A percentile compares a stretch with the other conserved stretches of the same genome.
phyloP scores from a whole-genome alignment of 1,140 invertebrate species.

The Sesamia nonagrioides region DNA sequence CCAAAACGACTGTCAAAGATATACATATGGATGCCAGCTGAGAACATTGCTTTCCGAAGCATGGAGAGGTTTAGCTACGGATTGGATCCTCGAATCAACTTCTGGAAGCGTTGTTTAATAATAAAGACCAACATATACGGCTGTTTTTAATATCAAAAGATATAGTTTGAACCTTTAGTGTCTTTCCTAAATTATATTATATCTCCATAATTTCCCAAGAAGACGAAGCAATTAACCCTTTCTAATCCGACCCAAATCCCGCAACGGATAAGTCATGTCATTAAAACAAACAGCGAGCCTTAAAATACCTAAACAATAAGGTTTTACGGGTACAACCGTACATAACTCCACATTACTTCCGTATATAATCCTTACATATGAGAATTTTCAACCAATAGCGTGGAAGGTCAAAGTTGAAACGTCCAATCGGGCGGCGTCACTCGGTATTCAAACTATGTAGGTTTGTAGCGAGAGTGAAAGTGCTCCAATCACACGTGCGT shows the following conservation, averaged over 20 bases:
- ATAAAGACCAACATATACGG: too few species aligned
- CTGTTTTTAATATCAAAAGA: not conserved
- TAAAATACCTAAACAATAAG: conserved; percentile 53
- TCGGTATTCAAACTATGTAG: conserved; percentile 80
- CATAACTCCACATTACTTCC: conserved; percentile 71
- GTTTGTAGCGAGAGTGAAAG: conserved; percentile 80
- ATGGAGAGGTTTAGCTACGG: too few species aligned
- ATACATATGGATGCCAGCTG: too few species aligned
- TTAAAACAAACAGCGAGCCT: conserved; percentile 39
- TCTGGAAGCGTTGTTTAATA: too few species aligned
- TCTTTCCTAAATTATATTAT: not conserved
- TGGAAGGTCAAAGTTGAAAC: conserved; percentile 77
- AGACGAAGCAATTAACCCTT: conserved; percentile 1
- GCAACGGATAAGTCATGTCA: conserved; percentile 35
- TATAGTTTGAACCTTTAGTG: not conserved
- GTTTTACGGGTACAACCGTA: conserved; percentile 23
- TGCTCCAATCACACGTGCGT: conserved; percentile 70
- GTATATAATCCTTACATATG: conserved; percentile 72
- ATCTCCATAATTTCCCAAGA: not conserved
- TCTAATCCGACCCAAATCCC: not conserved
- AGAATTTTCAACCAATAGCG: conserved; percentile 69
- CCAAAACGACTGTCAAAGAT: too few species aligned
- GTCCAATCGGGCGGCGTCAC: conserved; percentile 69
- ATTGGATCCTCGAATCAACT: too few species aligned
- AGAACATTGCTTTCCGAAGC: too few species aligned